Evolutionary conservation across 2,888 invertebrate species (phyloP), one percentile per base, ranked within the genome.

Genomic region (Eristalinus aeneus): DNA sequence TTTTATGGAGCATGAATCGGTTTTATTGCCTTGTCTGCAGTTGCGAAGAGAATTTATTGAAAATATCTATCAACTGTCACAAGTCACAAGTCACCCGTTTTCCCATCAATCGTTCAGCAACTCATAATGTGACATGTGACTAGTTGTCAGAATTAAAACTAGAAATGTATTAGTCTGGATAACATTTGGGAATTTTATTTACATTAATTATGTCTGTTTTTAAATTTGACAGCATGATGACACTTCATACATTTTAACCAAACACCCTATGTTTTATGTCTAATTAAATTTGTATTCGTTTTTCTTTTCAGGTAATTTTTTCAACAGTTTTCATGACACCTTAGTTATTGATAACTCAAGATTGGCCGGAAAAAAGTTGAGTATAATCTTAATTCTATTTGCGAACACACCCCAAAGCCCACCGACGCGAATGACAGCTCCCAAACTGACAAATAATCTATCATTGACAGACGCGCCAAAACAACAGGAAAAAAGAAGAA

Each of bases 221-320:
- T 46, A 16, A 46, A 16, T 16, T 16, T 27, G 27, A n/a, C n/a
- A 5, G 1, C n/a, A 6, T 46, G 46, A 3, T 46, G 46, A 46
- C 16, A n/a, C n/a, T n/a, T n/a, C n/a, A n/a, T n/a, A n/a, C n/a
- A n/a, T n/a, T n/a, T n/a, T n/a, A n/a, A n/a, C n/a, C n/a, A n/a
- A 16, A 46, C 46, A 46, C 46, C 16, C n/a, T 5, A 46, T 46
- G 5, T 16, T 2, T 46, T 16, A 46, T 46, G 56, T 54, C 54
- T 64, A 54, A 74, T 32, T 56, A 12, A 36, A 22, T 32, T 58
- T 10, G 31, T 36, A 27, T 39, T 23, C 11, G 3, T 56, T 27
- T 23, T 58, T 60, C 23, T 46, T 75, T 75, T 34, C 65, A 78
- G 78, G 78, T 78, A 78, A 78, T 46, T 20, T 32, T 22, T 9